Evolutionary conservation across 2,797 vertebrate species (phyloP), one percentile per base, ranked within the genome.

Genomic region (Lerista edwardsae): DNA sequence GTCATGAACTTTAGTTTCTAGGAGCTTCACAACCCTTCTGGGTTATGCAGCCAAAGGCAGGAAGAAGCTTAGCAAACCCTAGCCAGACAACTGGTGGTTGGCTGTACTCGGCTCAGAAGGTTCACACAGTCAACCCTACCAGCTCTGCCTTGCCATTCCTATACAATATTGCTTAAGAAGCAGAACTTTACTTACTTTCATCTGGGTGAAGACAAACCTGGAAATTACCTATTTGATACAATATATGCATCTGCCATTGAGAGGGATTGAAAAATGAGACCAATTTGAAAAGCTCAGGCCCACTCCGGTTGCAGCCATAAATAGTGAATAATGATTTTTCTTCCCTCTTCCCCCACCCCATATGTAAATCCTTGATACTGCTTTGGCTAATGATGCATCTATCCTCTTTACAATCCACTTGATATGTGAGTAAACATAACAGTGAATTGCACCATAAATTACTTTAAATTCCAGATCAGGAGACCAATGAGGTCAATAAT

Each of bases 351-450:
- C 57, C 11, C 9, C 9, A 44, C 12, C 21, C 80, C 81, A 75
- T 90, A 89, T 90, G 27, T 86, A 93, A 90, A 93, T 91, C 79
- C 19, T 90, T 82, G 75, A 69, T 90, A 82, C 4, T 12, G 57
- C 71, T 67, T 87, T 90, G 86, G 80, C 83, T 87, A 91, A 93
- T 83, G 84, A 87, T 82, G 21, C 31, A 88, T 91, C 88, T 90
- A 80, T 89, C 86, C 80, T 91, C 86, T 94, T 94, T 90, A 90
- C 84, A 90, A 80, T 76, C 34, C 62, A 82, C 57, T 91, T 88
- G 81, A 93, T 85, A 64, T 90, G 83, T 84, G 75, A 90, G 76
- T 86, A 90, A 94, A 91, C 77, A 89, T 61, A 64, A 29, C 71
- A 90, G 14, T 88, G 79, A 86, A 57, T 84, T 82, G 80, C 88